A percentile compares a stretch with the other conserved stretches of the same genome.
Evolutionary conservation across 2,113 vertebrate genomes (phyloP).

Genomic region (Engraulis encrasicolus): DNA sequence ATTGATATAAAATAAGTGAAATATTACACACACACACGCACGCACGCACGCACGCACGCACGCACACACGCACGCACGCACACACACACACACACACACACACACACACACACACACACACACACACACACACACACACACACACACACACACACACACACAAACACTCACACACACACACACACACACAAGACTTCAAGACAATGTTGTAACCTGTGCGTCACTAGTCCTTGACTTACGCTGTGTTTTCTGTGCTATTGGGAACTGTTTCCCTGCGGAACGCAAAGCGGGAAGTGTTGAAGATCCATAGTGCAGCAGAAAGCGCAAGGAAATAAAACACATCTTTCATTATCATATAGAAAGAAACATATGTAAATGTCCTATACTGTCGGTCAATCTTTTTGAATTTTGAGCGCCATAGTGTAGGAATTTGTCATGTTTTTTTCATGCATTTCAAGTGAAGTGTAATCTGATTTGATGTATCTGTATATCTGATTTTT

Average conservation of each 20-base stretch:
- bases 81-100: neutral
- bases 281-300: conserved; percentile 17
- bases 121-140: too few species aligned
- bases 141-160: neutral
- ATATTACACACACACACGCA: neutral
- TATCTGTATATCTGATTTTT: neutral
- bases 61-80: neutral
- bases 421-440: neutral
- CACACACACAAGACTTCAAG: neutral
- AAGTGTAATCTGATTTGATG: neutral
- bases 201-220: neutral
- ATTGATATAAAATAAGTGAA: neutral
- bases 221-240: conserved; percentile 58
- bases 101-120: neutral
- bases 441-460: neutral
- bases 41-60: neutral
- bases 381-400: neutral
- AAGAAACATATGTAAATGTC: conserved; percentile 37
- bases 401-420: neutral
- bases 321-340: conserved; percentile 60
- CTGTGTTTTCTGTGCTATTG: conserved; percentile 70
- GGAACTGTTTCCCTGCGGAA: conserved; percentile 67
- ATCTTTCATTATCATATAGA: conserved; percentile 56
- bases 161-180: neutral
- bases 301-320: conserved; percentile 70